Base-by-base conservation (phyloP, 1,140 invertebrate genomes). In the Teleogryllus occipitalis region DNA sequence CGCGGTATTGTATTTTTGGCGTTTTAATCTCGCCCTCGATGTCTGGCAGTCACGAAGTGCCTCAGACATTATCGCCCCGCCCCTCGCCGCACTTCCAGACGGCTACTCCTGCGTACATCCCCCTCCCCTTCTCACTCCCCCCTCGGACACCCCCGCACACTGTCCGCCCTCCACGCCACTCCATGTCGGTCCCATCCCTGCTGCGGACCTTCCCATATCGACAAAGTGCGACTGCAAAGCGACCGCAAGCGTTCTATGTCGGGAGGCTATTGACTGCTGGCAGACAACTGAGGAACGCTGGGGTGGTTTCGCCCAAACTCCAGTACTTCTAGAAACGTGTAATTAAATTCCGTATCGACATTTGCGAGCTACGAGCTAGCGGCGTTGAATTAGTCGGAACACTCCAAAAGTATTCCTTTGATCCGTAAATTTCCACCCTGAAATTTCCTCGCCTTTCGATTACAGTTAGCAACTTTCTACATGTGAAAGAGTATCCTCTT, bases 1-100 rank as follows among this genome's bases (percentile, higher is more conserved):
- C n/a, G 21, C 76, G 21, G 39, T 48, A 77, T 21, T 48, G 14
- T 77, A 47, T 77, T 77, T 77, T 77, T 77, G 76, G 76, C 76
- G 39, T 77, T 77, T 77, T 49, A 77, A 77, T 77, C 76, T 77
- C 46, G 48, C 8, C 48, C 47, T 77, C 39, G 48, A 77, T 77
- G 76, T 46, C 5, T 47, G 7, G 76, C 76, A 77, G 76, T 77
- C 76, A 77, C 76, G 76, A 77, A 77, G 14, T 49, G 47, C 39
- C 48, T n/a, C 47, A n/a, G 76, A 21, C 12, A 10, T 18, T 15
- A 47, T 10, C 8, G 76, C 47, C 39, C 14, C 18, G 76, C 14
- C 39, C 22, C 27, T 46, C 47, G 27, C 39, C 27, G 75, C 7
- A 75, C 47, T 46, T 12, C 7, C n/a, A 72, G 47, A 47, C 47